Evolutionary conservation across 2,113 vertebrate species (phyloP).

Genomic region (Crotophaga sulcirostris): DNA sequence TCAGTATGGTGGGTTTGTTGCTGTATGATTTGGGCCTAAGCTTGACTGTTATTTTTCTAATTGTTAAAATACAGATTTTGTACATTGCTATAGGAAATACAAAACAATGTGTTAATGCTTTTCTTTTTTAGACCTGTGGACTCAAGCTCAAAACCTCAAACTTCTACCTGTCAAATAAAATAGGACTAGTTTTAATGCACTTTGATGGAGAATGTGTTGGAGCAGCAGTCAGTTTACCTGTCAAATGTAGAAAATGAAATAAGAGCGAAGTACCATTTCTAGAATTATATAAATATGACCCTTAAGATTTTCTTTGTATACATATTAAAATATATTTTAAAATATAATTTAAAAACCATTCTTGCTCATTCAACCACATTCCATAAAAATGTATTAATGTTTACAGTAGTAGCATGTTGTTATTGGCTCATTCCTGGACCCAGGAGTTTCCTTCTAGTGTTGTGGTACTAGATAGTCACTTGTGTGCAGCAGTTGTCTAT

Average conservation of each 20-base stretch:
- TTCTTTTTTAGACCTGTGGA: background rate
- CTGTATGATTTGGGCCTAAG: background rate
- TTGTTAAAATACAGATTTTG: background rate
- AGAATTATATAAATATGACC: background rate
- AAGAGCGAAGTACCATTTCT: background rate
- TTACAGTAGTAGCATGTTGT: background rate
- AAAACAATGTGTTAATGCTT: background rate
- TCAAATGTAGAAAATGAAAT: background rate
- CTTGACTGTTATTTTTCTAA: background rate
- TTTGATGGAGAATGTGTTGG: background rate
- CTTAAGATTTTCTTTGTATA: background rate
- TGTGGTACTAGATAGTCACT: background rate
- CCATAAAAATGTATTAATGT: background rate
- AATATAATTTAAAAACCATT: background rate
- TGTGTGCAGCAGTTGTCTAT: background rate
- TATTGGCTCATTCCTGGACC: background rate
- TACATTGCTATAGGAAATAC: background rate
- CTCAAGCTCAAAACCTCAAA: background rate
- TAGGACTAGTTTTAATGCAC: background rate
- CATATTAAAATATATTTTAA: background rate
- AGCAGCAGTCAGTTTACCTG: background rate
- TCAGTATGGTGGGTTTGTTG: background rate
- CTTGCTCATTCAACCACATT: background rate
- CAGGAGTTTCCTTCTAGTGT: background rate
- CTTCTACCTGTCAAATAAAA: background rate